phyloP scores from a whole-genome alignment of 2,888 invertebrate species.

The Vanessa cardui region DNA sequence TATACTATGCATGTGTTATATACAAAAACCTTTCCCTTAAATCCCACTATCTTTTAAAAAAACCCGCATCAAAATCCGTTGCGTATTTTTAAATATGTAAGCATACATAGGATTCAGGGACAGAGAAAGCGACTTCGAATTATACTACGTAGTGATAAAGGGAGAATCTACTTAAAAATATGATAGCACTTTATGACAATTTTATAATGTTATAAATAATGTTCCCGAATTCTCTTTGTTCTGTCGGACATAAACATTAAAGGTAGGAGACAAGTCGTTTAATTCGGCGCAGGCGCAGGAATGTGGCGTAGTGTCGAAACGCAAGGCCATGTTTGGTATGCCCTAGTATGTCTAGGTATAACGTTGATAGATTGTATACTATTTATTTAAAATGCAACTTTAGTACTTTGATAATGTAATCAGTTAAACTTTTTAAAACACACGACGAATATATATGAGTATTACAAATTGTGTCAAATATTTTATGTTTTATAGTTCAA shows the following conservation, averaged over 20 bases:
- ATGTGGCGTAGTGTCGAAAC: slow-evolving; percentile 41
- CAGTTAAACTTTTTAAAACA: background rate
- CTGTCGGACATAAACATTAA: slow-evolving; percentile 36
- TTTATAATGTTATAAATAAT: slow-evolving; percentile 16
- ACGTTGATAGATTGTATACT: slow-evolving; percentile 20
- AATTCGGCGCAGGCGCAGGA: slow-evolving; percentile 40
- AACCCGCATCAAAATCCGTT: too few relatives aligned
- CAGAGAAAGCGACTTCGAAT: too few relatives aligned
- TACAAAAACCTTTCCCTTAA: too few relatives aligned
- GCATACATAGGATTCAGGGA: too few relatives aligned
- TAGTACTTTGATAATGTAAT: background rate
- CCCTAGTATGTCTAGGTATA: slow-evolving; percentile 29
- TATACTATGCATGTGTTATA: too few relatives aligned
- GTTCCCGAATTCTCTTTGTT: slow-evolving; percentile 34
- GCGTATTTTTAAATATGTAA: too few relatives aligned
- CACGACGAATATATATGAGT: too few relatives aligned
- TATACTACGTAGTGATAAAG: too few relatives aligned
- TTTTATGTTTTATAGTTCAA: too few relatives aligned
- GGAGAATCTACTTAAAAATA: background rate
- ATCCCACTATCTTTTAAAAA: too few relatives aligned
- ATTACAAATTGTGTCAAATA: too few relatives aligned
- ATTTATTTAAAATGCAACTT: slow-evolving; percentile 10
- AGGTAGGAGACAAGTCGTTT: slow-evolving; percentile 37
- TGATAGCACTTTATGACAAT: slow-evolving; percentile 15
- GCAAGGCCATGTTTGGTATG: slow-evolving; percentile 38